Evolutionary conservation across 2,888 invertebrate genomes (phyloP).

Genomic region (Ormyrus nitidulus): DNA sequence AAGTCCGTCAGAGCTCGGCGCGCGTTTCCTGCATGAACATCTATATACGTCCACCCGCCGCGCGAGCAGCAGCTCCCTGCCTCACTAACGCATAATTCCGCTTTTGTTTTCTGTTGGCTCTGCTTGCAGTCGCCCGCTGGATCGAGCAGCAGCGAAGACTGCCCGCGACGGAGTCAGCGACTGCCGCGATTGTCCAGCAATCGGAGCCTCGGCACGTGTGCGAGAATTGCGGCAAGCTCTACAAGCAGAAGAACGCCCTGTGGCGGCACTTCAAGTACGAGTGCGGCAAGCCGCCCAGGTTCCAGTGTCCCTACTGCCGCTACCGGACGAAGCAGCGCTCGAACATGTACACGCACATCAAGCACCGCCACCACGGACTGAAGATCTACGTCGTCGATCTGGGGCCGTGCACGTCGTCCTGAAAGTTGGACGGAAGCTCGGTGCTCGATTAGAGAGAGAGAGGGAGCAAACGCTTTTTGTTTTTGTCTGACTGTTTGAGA

Average conservation of each 20-base stretch:
- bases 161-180: no score
- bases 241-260: conserved; percentile 68
- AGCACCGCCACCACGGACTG: conserved; percentile 62
- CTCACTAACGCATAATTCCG: conserved; percentile 31
- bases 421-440: not conserved
- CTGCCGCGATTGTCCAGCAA: no score
- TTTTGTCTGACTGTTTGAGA: no score
- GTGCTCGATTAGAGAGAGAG: no score
- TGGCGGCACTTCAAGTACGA: conserved; percentile 73
- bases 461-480: no score
- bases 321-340: conserved; percentile 66
- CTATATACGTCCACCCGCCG: not conserved
- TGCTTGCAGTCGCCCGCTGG: conserved; percentile 43
- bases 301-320: conserved; percentile 73
- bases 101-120: conserved; percentile 42
- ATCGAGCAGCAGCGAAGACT: not conserved
- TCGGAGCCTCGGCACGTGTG: conserved; percentile 57
- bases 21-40: not conserved
- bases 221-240: conserved; percentile 69
- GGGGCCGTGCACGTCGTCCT: conserved; percentile 44
- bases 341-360: conserved; percentile 68
- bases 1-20: not conserved
- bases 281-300: conserved; percentile 71
- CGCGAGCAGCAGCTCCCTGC: not conserved
- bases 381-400: conserved; percentile 65